Base-by-base conservation (phyloP, 2,113 vertebrate genomes). In the Actenoides hombroni region DNA sequence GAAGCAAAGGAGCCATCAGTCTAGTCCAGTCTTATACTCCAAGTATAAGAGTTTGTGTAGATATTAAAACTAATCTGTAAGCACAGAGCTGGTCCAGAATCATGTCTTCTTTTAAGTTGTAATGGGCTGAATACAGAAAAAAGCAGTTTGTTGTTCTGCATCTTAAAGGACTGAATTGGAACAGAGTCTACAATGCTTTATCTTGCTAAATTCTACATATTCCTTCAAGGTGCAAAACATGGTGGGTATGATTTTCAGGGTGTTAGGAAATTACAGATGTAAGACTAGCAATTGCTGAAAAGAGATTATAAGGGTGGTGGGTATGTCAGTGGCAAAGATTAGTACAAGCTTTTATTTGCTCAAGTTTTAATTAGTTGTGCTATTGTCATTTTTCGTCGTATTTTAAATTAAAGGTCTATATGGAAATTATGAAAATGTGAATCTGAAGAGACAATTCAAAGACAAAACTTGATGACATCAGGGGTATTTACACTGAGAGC, bases 321-420 rank as follows among this genome's bases (percentile, higher is more conserved):
- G 61, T 19, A 19, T 4, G 90, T 46, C 63, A 81, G 46, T 73
- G 73, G 39, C 33, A 86, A 93, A 86, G 40, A 90, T 79, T 16
- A 77, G 17, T 70, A 71, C 16, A 87, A 92, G 70, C 31, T 93
- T 69, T 84, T 37, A 25, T 84, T 89, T 88, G 56, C 33, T 48
- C 25, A 68, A 35, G 14, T 87, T 97, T 95, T 89, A 89, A 89
- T 86, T 83, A 90, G 51, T 75, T 10, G 16, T 78, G 65, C 44
- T 90, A 37, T 44, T 83, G 44, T 28, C n/a, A 46, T 44, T 87
- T 73, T 48, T 25, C 42, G 74, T 68, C 95, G 63, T 57, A 77
- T 74, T 96, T 86, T 78, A 86, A 93, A 83, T 70, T 74, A 80
- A 89, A 94, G 9, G 40, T 75, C 42, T 75, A 42, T 57, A 94